phyloP scores from a whole-genome alignment of 1,140 invertebrate species.

The Phthorimaea operculella region DNA sequence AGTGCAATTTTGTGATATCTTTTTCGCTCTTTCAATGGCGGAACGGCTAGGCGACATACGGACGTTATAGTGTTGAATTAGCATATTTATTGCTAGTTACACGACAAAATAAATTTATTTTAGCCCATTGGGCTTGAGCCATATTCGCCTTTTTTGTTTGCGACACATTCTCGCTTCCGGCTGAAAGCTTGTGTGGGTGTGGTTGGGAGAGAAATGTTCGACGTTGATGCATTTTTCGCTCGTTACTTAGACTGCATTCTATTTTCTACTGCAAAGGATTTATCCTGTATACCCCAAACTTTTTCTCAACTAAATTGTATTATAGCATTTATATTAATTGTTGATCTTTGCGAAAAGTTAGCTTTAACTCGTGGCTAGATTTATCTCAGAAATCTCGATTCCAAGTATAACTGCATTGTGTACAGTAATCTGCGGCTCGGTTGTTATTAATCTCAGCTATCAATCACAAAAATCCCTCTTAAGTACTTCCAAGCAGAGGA shows the following conservation, averaged over 20 bases:
- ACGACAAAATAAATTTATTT: conserved; percentile 64
- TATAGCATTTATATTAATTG: neutral
- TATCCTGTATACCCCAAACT: neutral
- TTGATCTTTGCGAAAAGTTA: neutral
- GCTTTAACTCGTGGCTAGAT: neutral
- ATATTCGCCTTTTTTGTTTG: conserved; percentile 37
- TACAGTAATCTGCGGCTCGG: neutral
- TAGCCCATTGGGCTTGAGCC: conserved; percentile 44
- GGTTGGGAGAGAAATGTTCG: conserved; percentile 7
- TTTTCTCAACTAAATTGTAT: neutral
- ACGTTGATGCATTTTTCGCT: conserved; percentile 2
- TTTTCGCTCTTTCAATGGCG: conserved; percentile 63
- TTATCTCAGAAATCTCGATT: neutral
- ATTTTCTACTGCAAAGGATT: neutral
- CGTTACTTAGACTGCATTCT: neutral
- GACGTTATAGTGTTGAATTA: conserved; percentile 64
- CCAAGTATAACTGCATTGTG: neutral
- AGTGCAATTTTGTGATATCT: conserved; percentile 67
- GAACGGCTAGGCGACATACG: conserved; percentile 60
- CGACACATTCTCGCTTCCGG: conserved; percentile 34
- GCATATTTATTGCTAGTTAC: conserved; percentile 66
- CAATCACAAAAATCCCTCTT: conserved; percentile 1
- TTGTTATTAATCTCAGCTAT: neutral
- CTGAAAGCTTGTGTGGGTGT: conserved; percentile 18
- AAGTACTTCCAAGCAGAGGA: neutral